phyloP scores from a whole-genome alignment of 2,113 vertebrate species.

The Falco punctatus region DNA sequence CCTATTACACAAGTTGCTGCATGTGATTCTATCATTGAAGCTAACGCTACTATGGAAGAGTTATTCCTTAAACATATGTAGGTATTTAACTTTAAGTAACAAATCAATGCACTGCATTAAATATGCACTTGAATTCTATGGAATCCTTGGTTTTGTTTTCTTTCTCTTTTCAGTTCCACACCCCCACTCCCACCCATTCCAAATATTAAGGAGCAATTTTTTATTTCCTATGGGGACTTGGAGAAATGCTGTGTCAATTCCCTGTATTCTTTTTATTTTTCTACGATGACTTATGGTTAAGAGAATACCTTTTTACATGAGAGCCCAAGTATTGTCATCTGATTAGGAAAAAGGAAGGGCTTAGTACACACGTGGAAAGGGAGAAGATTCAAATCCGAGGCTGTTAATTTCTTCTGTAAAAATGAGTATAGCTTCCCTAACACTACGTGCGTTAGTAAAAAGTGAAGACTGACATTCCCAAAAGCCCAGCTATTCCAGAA shows the following conservation, averaged over 20 bases:
- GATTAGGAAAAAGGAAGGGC: not conserved
- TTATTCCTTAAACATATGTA: not conserved
- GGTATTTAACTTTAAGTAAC: not conserved
- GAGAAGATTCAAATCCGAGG: not conserved
- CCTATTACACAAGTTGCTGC: not conserved
- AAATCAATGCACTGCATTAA: not conserved
- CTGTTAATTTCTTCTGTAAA: not conserved
- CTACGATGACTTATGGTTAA: not conserved
- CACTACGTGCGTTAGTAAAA: not conserved
- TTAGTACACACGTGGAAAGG: not conserved
- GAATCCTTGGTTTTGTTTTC: not conserved
- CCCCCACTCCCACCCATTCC: not conserved
- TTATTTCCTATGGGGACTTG: not conserved
- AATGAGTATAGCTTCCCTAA: not conserved
- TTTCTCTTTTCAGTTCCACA: not conserved
- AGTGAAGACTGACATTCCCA: not conserved
- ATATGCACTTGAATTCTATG: not conserved
- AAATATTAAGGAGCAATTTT: slow-evolving; percentile 1
- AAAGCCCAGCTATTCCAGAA: not conserved
- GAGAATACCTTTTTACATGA: not conserved
- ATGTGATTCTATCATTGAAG: not conserved
- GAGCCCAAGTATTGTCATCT: not conserved
- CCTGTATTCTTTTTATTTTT: not conserved
- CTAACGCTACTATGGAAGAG: not conserved
- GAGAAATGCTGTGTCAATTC: not conserved